Conservation (phyloP, 2,113 vertebrate species). For the Tursiops truncatus region DNA sequence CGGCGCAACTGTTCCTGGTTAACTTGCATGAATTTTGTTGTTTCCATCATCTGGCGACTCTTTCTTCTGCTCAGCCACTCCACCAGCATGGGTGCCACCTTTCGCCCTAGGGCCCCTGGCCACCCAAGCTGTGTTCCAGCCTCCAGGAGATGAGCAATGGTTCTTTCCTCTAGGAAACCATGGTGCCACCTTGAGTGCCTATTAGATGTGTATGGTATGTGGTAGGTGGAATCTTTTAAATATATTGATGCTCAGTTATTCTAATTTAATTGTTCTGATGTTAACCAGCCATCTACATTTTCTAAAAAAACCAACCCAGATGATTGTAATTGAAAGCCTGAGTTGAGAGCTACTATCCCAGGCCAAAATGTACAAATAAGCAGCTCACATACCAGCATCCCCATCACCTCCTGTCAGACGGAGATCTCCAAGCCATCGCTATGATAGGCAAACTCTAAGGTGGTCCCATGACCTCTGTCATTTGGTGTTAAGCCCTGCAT, state of each 20-base stretch:
- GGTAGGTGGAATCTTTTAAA: neutral
- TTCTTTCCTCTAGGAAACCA: neutral
- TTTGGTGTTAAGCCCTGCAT: neutral
- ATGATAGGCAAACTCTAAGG: neutral
- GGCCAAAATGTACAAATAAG: neutral
- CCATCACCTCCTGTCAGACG: neutral
- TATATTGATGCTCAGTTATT: neutral
- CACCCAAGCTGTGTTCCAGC: neutral
- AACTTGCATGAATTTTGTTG: neutral
- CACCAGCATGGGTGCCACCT: neutral
- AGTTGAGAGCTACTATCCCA: neutral
- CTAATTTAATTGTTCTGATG: neutral
- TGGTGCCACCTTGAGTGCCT: neutral
- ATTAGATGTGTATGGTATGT: neutral
- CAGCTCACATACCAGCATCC: neutral
- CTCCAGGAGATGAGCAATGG: neutral
- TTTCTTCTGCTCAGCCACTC: neutral
- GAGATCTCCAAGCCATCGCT: neutral
- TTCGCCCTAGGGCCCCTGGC: neutral
- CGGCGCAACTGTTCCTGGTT: neutral
- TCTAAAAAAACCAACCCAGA: neutral
- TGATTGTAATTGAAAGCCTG: neutral
- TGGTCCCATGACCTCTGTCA: neutral
- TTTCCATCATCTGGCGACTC: neutral
- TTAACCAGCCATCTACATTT: neutral